These are phyloP conservation scores for Sciurus carolinensis DNA, from an alignment of 2,797 vertebrate genomes.

Conservation along the genomic window DNA sequence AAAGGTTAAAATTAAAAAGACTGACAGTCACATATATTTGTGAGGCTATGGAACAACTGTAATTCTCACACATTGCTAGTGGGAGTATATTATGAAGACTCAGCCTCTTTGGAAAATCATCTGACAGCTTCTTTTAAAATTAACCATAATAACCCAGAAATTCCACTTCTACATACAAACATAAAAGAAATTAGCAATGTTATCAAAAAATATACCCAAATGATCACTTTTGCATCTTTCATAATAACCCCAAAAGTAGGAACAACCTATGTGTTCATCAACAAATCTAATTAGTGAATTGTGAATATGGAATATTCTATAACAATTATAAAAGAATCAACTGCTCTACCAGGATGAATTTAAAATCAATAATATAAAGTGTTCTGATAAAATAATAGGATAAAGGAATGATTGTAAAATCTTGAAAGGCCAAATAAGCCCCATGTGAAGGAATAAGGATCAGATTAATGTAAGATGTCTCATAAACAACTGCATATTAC, in stretches of 20 bases:
- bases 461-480: background rate
- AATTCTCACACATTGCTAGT: background rate
- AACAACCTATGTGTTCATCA: background rate
- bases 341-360: background rate
- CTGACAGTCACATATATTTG: background rate
- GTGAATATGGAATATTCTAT: background rate
- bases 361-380: background rate
- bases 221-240: background rate
- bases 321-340: background rate
- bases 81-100: background rate
- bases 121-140: background rate
- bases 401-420: slow-evolving; percentile 13
- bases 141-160: background rate
- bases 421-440: background rate
- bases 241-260: background rate
- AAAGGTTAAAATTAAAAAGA: background rate
- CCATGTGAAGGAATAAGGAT: background rate
- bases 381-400: background rate
- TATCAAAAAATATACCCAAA: background rate
- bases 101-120: background rate
- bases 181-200: background rate
- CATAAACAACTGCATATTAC: background rate
- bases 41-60: background rate
- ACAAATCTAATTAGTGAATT: background rate
- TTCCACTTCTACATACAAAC: background rate